Base-by-base conservation (phyloP, 2,113 vertebrate species). In the Scatophagus argus region DNA sequence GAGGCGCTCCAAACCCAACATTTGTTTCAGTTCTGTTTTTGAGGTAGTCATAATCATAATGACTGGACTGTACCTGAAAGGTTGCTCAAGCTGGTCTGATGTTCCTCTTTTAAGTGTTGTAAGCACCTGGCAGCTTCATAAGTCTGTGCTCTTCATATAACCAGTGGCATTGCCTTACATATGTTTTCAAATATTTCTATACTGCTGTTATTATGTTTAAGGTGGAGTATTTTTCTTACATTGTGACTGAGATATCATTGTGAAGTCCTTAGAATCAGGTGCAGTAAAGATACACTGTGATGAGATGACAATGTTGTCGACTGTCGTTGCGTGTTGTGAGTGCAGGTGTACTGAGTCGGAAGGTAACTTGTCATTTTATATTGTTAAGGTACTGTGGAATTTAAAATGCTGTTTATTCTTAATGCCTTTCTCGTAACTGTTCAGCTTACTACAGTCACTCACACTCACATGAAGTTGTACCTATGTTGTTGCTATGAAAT, bases 241-340 rank as follows among this genome's bases (percentile, higher is more conserved):
- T 51, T 65, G 29, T 62, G 47, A 72, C 29, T 52, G 55, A 65
- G 21, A 13, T 54, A n/a, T 73, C 23, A 56, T 14, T 25, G 29
- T 68, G 36, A 36, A 6, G 55, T 23, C 21, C 51, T 74, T 36
- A 67, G 43, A 63, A 31, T 36, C 44, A 62, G 68, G 34, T 58
- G 25, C 29, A 69, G 52, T 74, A 56, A 46, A 77, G 56, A 61
- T 55, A 71, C 75, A 86, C 72, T 71, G 70, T 70, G 80, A 87
- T 52, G 67, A 77, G 36, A 76, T 67, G 56, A 51, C 8, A 51
- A 59, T 55, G 54, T 31, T 55, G 62, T 46, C 19, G 51, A 10
- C 13, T 62, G 49, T 51, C 25, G 38, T 43, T 34, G 58, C 56
- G 32, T 17, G 25, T 27, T 29, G 27, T 38, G 49, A 19, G 31